Base-by-base conservation (phyloP, 2,888 invertebrate species). In the Drosophila engyochracea region DNA sequence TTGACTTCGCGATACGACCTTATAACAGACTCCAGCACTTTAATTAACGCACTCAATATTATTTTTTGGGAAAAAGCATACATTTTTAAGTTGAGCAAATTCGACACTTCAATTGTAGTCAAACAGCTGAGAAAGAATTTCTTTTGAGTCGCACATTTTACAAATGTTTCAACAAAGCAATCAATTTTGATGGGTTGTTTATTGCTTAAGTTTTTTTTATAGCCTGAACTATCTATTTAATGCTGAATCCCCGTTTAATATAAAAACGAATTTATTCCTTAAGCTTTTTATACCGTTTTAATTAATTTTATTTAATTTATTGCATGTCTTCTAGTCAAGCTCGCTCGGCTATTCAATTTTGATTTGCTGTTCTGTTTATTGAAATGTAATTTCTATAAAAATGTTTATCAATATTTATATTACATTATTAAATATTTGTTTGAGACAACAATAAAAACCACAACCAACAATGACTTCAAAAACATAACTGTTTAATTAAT, bases 41-140 rank as follows among this genome's bases (percentile, higher is more conserved):
- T 47, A 67, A 39, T 67, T 67, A 39, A 14, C 4, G 22, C 33
- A 28, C 10, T 25, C 52, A 28, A 61, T 22, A 52, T 41, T 1
- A n/a, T 14, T 49, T 35, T 28, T 25, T 4, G 14, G 10, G 19
- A 4, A 10, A 0, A 33, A 22, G 22, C 16, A 22, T 3, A 1
- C 1, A 14, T 44, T 53, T 33, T 16, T 1, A 33, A 22, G 22
- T 33, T 22, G 1, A 33, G 16, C 16, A 22, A 54, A 22, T 16
- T 35, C 22, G 0, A 54, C 16, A 22, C 1, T 35, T 33, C 2
- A 31, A 19, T 7, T 30, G 19, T n/a, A 12, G n/a, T 3, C n/a
- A 25, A 47, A 9, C 14, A 47, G 47, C 22, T 12, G 14, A 14
- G 1, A 14, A 31, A 22, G 14, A 53, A 33, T 25, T 28, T 28